A percentile compares a stretch with the other conserved stretches of the same genome.
phyloP scores from a whole-genome alignment of 2,797 vertebrate species.

The Lepilemur septentrionalis region DNA sequence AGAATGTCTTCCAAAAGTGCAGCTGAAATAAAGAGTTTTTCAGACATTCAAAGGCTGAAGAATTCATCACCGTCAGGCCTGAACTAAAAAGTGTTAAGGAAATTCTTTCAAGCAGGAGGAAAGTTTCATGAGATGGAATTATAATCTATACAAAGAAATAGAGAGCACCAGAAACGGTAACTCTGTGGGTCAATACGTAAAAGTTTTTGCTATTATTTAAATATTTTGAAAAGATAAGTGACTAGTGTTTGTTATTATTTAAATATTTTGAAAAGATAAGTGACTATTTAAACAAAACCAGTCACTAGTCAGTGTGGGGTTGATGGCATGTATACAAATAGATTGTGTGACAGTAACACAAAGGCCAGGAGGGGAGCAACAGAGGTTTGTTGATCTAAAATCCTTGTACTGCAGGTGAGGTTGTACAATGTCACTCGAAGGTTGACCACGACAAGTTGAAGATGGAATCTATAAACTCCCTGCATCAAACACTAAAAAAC shows the following conservation, averaged over 20 bases:
- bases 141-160: accelerated
- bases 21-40: not conserved
- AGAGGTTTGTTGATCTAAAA: not conserved
- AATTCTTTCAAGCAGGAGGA: not conserved
- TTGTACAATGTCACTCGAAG: not conserved
- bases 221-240: not conserved
- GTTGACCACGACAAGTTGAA: not conserved
- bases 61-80: not conserved
- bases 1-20: not conserved
- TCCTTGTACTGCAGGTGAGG: accelerated
- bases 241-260: not conserved
- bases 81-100: not conserved
- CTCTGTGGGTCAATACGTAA: not conserved
- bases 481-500: not conserved
- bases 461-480: not conserved
- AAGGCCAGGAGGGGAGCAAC: not conserved
- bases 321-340: not conserved
- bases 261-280: too few species aligned
- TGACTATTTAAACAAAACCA: not conserved
- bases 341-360: accelerated
- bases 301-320: not conserved
- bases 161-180: not conserved
- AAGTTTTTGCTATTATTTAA: not conserved
- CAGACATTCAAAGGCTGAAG: not conserved
- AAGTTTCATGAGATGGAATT: not conserved